These are phyloP conservation scores for Pseudomugil tenellus DNA, from an alignment of 2,797 vertebrate genomes.

Conservation along the genomic window DNA sequence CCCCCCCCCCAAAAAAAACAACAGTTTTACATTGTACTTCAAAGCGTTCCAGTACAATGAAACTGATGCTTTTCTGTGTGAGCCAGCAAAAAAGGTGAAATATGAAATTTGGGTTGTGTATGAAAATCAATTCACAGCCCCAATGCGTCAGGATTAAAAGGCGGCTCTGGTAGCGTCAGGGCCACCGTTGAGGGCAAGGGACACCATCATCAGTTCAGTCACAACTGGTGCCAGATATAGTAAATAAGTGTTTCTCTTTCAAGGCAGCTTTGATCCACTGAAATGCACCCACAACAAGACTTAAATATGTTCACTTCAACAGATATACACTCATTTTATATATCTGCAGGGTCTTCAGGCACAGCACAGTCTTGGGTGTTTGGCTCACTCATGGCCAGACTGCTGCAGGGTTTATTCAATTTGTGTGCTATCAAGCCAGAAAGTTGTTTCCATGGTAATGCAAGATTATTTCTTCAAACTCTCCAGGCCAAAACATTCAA, in stretches of 20 bases:
- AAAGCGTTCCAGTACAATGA: constrained; percentile 48
- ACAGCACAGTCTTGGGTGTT: constrained; percentile 43
- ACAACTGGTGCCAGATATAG: constrained; percentile 54
- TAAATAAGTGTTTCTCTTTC: constrained; percentile 67
- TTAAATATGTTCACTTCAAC: constrained; percentile 59
- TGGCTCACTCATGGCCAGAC: constrained; percentile 26
- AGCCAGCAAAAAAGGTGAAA: constrained; percentile 53
- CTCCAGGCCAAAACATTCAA: constrained; percentile 26
- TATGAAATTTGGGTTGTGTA: constrained; percentile 37
- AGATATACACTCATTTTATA: constrained; percentile 63
- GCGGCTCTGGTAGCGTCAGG: constrained; percentile 28
- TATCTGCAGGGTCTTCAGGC: constrained; percentile 59
- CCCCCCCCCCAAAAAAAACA: background rate
- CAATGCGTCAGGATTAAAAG: constrained; percentile 50
- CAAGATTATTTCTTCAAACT: constrained; percentile 44
- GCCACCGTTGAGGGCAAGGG: constrained; percentile 30
- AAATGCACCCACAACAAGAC: constrained; percentile 62
- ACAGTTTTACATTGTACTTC: constrained; percentile 27
- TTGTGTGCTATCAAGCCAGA: constrained; percentile 42
- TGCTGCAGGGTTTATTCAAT: constrained; percentile 9
- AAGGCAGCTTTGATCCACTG: constrained; percentile 71
- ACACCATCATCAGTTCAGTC: constrained; percentile 49
- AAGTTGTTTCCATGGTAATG: constrained; percentile 40
- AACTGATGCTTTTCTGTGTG: constrained; percentile 34
- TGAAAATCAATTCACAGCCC: constrained; percentile 57